Evolutionary conservation across 2,888 invertebrate species (phyloP).

Genomic region (Octonoba sinensis): DNA sequence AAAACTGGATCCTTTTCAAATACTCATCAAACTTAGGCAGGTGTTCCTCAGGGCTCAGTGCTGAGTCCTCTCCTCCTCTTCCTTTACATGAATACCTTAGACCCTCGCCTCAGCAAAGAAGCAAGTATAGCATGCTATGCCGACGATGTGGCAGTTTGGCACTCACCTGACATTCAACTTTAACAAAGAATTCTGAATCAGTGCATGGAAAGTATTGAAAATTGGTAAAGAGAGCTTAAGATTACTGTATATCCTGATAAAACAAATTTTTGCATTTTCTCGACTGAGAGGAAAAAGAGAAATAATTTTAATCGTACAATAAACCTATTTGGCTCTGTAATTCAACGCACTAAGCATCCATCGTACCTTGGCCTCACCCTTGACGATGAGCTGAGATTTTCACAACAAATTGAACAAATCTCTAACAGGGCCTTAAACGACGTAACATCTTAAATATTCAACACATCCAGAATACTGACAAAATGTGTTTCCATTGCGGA

Average conservation of each 20-base stretch:
- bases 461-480: no score
- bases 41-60: neutral
- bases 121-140: neutral
- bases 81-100: neutral
- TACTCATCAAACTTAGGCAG: neutral
- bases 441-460: no score
- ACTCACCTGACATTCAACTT: neutral
- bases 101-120: neutral
- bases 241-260: neutral
- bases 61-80: constrained; percentile 6
- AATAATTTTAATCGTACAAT: neutral
- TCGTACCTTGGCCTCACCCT: neutral
- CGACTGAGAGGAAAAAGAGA: neutral
- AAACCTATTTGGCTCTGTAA: neutral
- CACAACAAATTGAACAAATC: neutral
- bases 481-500: no score
- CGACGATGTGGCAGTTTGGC: neutral
- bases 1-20: neutral
- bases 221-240: neutral
- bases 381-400: neutral
- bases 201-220: neutral
- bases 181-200: neutral
- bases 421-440: neutral
- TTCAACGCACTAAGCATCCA: neutral
- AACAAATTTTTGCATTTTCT: neutral